Percentiles rank a stretch among this genome's conserved stretches.
phyloP scores from a whole-genome alignment of 2,888 invertebrate species.

The Blastobasis adustella region DNA sequence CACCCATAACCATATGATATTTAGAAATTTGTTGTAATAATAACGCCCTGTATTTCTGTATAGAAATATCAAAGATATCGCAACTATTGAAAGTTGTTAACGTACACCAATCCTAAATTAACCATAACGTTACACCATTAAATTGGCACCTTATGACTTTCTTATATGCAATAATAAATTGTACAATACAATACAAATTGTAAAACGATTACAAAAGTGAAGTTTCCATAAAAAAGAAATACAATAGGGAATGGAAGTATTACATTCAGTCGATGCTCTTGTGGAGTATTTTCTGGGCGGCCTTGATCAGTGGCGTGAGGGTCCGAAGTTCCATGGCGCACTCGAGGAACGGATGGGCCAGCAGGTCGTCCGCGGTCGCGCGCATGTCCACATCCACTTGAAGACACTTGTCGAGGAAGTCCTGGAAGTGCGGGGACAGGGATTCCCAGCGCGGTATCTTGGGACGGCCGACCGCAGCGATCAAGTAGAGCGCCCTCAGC shows the following conservation, averaged over 20 bases:
- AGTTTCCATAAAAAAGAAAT: conserved; percentile 27
- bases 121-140: conserved; percentile 17
- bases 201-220: conserved; percentile 47
- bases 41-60: not conserved
- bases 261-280: conserved; percentile 69
- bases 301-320: conserved; percentile 91
- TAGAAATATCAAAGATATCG: not conserved
- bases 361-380: conserved; percentile 84
- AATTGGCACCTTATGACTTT: conserved; percentile 40
- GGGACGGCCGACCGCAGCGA: conserved; percentile 96
- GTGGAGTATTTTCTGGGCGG: conserved; percentile 89
- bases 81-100: too few species aligned
- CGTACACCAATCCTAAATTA: conserved; percentile 1
- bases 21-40: not conserved
- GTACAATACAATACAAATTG: conserved; percentile 21
- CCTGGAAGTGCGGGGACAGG: conserved; percentile 84
- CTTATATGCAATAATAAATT: conserved; percentile 23
- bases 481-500: conserved; percentile 92
- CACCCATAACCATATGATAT: too few species aligned
- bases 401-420: conserved; percentile 91
- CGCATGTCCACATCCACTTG: conserved; percentile 88
- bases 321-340: conserved; percentile 87
- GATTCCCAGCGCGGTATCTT: conserved; percentile 89
- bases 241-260: conserved; percentile 35
- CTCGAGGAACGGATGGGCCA: conserved; percentile 86